phyloP scores from a whole-genome alignment of 2,797 vertebrate genomes.

The Lophius americanus region DNA sequence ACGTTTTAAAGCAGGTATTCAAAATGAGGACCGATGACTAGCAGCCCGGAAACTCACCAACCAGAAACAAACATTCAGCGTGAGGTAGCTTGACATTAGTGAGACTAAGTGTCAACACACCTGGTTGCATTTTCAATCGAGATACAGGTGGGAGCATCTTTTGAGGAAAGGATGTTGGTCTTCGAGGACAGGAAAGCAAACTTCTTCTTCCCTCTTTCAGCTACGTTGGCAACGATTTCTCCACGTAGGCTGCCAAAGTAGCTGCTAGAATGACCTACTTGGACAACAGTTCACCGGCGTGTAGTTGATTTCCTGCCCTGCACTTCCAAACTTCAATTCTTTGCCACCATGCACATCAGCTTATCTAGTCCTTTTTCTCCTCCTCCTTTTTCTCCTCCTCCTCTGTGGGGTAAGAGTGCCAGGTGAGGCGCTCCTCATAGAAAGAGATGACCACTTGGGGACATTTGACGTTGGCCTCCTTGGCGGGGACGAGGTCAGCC shows the following conservation, averaged over 20 bases:
- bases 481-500: constrained; percentile 95
- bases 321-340: constrained; percentile 13
- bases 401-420: constrained; percentile 97
- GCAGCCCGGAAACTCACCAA: constrained; percentile 11
- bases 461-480: constrained; percentile 93
- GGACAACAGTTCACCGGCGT: constrained; percentile 29
- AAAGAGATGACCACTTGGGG: constrained; percentile 99
- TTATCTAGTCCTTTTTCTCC: constrained; percentile 87
- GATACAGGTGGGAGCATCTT: constrained; percentile 59
- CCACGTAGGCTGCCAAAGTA: constrained; percentile 34
- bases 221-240: constrained; percentile 34
- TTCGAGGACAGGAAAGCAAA: constrained; percentile 59
- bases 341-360: constrained; percentile 4
- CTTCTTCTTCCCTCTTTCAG: constrained; percentile 25
- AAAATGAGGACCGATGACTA: background rate
- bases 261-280: constrained; percentile 35
- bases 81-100: constrained; percentile 31
- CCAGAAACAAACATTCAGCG: constrained; percentile 4
- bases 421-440: constrained; percentile 97
- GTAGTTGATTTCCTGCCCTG: constrained; percentile 50
- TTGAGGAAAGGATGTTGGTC: constrained; percentile 9
- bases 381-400: constrained; percentile 98
- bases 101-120: constrained; percentile 18
- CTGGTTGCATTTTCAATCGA: constrained; percentile 21
- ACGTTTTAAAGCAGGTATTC: rapidly evolving